Evolutionary conservation across 2,113 vertebrate genomes (phyloP).

Genomic region (Coregonus clupeaformis): DNA sequence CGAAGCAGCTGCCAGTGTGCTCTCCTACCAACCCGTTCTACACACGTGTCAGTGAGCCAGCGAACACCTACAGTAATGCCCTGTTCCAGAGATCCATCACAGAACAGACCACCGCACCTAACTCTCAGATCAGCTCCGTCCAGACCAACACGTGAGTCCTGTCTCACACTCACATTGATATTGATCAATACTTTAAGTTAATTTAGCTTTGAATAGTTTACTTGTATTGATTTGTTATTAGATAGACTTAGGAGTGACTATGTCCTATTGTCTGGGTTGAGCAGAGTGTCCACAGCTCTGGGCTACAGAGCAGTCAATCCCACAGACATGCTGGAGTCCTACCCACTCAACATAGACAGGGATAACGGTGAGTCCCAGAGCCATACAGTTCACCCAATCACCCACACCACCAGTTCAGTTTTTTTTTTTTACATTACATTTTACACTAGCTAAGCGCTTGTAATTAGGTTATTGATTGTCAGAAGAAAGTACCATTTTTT

Average conservation of each 20-base stretch:
- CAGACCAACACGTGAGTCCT: slow-evolving; percentile 73
- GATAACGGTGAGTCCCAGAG: slow-evolving; percentile 66
- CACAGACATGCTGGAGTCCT: slow-evolving; percentile 77
- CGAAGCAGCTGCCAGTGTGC: slow-evolving; percentile 10
- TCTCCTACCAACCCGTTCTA: slow-evolving; percentile 9
- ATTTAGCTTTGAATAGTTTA: background rate
- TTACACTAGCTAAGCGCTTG: too few species aligned
- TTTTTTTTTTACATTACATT: background rate
- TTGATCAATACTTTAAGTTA: too few species aligned
- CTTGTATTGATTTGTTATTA: background rate
- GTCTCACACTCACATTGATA: background rate
- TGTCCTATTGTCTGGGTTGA: slow-evolving; percentile 19
- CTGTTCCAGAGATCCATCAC: slow-evolving; percentile 76
- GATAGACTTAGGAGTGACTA: background rate
- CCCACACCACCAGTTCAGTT: background rate
- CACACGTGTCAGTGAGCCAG: slow-evolving; percentile 68
- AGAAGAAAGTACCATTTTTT: background rate
- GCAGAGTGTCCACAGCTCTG: slow-evolving; percentile 70
- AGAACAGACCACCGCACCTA: slow-evolving; percentile 42
- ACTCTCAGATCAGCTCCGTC: slow-evolving; percentile 65
- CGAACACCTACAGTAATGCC: slow-evolving; percentile 82
- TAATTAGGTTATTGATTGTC: too few species aligned
- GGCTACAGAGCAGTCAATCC: slow-evolving; percentile 77
- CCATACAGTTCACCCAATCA: background rate
- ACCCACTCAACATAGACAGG: slow-evolving; percentile 85